phyloP scores from a whole-genome alignment of 2,797 vertebrate genomes.

The Ctenochaetus hawaiiensis region DNA sequence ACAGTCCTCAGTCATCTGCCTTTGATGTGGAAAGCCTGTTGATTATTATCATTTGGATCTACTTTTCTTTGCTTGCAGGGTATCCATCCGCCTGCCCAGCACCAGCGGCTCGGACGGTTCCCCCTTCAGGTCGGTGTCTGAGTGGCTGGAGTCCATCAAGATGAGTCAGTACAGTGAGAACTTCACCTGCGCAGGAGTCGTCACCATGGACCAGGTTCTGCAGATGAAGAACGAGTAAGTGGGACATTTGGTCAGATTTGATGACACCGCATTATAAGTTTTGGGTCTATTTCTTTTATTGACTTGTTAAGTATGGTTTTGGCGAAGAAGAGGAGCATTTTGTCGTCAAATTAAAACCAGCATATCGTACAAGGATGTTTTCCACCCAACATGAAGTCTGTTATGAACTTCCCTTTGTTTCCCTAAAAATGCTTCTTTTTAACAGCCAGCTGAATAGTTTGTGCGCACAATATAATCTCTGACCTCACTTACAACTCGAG shows the following conservation, averaged over 20 bases:
- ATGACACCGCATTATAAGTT: neutral
- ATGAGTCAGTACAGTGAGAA: constrained; percentile 98
- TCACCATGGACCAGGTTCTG: constrained; percentile 94
- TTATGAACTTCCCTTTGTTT: constrained; percentile 44
- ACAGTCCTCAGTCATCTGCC: constrained; percentile 51
- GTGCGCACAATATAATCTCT: constrained; percentile 53
- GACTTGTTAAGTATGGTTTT: neutral
- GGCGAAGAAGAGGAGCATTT: neutral
- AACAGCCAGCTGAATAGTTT: constrained; percentile 65
- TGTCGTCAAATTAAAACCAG: constrained; percentile 17
- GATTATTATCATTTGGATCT: constrained; percentile 56
- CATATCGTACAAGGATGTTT: constrained; percentile 16
- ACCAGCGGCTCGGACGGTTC: constrained; percentile 93
- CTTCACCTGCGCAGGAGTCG: constrained; percentile 90
- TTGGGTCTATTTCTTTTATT: neutral
- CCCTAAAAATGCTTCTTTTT: constrained; percentile 45
- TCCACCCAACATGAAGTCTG: neutral
- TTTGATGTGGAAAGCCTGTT: constrained; percentile 66
- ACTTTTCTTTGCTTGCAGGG: constrained; percentile 78
- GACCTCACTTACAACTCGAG: constrained; percentile 69
- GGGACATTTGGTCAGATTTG: neutral
- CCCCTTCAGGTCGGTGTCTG: constrained; percentile 92
- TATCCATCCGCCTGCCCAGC: constrained; percentile 97
- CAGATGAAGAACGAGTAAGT: constrained; percentile 96
- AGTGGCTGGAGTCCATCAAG: constrained; percentile 98